These are phyloP conservation scores for Mus caroli DNA, from an alignment of 2,797 vertebrate genomes.

Conservation along the genomic window DNA sequence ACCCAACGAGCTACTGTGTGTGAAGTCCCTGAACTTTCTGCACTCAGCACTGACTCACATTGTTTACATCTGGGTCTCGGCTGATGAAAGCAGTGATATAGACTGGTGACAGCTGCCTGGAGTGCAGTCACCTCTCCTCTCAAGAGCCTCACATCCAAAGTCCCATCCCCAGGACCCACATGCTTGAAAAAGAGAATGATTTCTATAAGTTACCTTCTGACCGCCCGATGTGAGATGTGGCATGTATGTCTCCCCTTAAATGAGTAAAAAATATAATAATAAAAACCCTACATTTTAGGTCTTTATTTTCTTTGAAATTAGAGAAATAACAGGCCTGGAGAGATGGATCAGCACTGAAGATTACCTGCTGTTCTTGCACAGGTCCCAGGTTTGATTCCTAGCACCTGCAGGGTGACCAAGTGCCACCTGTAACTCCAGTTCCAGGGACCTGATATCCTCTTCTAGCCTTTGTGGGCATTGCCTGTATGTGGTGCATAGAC, in stretches of 20 bases:
- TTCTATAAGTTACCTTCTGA: neutral
- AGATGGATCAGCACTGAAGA: neutral
- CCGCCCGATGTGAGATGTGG: neutral
- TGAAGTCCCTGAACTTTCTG: neutral
- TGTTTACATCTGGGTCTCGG: neutral
- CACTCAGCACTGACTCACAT: neutral
- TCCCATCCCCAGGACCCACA: neutral
- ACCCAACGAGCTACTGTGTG: neutral
- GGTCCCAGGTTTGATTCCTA: neutral
- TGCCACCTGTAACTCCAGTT: neutral
- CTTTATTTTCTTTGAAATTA: neutral
- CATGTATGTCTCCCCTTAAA: neutral
- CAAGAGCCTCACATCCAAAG: neutral
- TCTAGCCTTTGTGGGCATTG: neutral
- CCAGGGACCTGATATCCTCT: neutral
- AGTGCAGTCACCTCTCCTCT: neutral
- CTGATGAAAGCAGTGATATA: neutral
- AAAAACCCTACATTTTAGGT: neutral
- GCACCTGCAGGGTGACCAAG: neutral
- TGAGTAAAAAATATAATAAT: neutral
- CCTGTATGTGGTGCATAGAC: neutral
- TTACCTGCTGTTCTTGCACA: neutral
- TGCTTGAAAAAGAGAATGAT: neutral
- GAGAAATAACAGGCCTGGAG: neutral
- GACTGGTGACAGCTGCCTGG: neutral